A percentile compares a stretch with the other conserved stretches of the same genome.
Evolutionary conservation across 2,888 invertebrate genomes (phyloP).

Genomic region (Endomychus coccineus): DNA sequence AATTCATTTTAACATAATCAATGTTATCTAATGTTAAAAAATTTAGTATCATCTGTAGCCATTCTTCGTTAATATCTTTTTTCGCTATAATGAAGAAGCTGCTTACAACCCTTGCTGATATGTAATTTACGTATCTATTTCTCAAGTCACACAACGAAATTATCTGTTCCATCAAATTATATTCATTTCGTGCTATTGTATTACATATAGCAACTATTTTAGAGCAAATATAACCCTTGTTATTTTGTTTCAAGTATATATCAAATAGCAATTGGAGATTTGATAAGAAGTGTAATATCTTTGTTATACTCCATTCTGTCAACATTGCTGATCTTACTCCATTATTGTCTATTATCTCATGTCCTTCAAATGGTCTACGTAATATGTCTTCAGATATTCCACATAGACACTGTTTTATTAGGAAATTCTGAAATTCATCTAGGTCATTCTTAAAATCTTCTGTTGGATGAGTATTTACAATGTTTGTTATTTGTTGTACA

Average conservation of each 20-base stretch:
- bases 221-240: conserved; percentile 73
- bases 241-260: conserved; percentile 76
- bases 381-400: conserved; percentile 63
- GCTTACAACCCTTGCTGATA: conserved; percentile 71
- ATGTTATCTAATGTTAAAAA: conserved; percentile 61
- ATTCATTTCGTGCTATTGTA: conserved; percentile 69
- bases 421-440: conserved; percentile 55
- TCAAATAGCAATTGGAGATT: conserved; percentile 78
- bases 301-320: conserved; percentile 58
- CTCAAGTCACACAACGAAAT: conserved; percentile 70
- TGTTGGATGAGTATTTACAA: no score
- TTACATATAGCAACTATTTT: conserved; percentile 74
- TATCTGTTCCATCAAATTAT: conserved; percentile 77
- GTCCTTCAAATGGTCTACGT: conserved; percentile 63
- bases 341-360: conserved; percentile 44
- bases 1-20: conserved; percentile 67
- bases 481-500: no score
- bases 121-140: conserved; percentile 73
- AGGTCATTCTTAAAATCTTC: conserved; percentile 14
- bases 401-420: conserved; percentile 73
- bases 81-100: conserved; percentile 79
- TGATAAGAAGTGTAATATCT: conserved; percentile 70
- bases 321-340: conserved; percentile 49
- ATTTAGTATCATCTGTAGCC: conserved; percentile 70
- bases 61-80: conserved; percentile 70